Conservation (phyloP, 2,888 invertebrate species). For the Helleia helle region DNA sequence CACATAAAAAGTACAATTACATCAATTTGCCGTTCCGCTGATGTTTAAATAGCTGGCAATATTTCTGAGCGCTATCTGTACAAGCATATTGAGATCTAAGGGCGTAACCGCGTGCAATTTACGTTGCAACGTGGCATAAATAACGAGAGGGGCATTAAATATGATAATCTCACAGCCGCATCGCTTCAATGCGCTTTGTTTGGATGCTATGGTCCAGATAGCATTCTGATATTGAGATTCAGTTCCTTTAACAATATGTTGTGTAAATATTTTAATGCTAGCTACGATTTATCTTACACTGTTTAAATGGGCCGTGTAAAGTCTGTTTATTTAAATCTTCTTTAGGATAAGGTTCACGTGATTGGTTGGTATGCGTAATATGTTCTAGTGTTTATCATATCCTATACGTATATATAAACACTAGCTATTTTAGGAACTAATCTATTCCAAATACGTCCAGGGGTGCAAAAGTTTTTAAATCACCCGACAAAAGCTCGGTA, state of each 20-base stretch:
- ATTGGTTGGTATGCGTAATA: too few relatives aligned
- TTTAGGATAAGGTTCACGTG: too few relatives aligned
- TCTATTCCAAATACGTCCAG: too few relatives aligned
- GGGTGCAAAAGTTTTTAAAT: too few relatives aligned
- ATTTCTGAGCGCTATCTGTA: conserved; percentile 32
- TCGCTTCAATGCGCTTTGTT: conserved; percentile 47
- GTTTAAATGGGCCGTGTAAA: too few relatives aligned
- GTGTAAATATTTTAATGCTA: conserved; percentile 8
- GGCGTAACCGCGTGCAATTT: conserved; percentile 46
- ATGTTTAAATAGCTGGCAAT: conserved; percentile 23
- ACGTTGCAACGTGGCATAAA: conserved; percentile 41
- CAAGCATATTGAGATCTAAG: conserved; percentile 51
- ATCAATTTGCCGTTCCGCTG: conserved; percentile 18
- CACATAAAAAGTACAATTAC: conserved; percentile 20
- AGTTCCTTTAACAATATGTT: conserved; percentile 8
- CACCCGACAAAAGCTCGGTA: too few relatives aligned
- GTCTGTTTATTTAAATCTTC: too few relatives aligned
- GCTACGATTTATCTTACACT: neutral
- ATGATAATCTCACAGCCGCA: conserved; percentile 42
- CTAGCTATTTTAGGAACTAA: too few relatives aligned
- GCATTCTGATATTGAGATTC: conserved; percentile 14
- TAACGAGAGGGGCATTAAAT: conserved; percentile 39
- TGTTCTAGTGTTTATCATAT: too few relatives aligned
- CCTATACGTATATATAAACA: too few relatives aligned
- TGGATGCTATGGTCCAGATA: conserved; percentile 19